A percentile compares a stretch with the other conserved stretches of the same genome.
phyloP scores from a whole-genome alignment of 2,888 invertebrate species.

The Synanthedon tipuliformis region DNA sequence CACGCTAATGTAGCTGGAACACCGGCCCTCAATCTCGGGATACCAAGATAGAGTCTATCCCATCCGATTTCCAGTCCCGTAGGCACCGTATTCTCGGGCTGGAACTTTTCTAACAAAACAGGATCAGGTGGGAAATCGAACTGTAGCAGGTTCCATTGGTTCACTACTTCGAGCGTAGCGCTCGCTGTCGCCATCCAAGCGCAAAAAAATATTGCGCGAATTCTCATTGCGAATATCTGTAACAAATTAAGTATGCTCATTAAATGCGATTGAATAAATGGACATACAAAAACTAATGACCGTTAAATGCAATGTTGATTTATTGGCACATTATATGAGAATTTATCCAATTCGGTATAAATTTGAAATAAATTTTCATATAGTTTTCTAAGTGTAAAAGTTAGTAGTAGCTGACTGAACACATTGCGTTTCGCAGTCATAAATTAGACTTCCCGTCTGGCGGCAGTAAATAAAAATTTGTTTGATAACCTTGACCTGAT shows the following conservation, averaged over 20 bases:
- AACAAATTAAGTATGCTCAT: neutral
- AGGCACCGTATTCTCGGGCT: slow-evolving; percentile 80
- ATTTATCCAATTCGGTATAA: too few species aligned
- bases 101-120: slow-evolving; percentile 67
- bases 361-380: too few species aligned
- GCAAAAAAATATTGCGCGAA: slow-evolving; percentile 27
- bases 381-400: too few species aligned
- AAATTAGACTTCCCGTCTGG: too few species aligned
- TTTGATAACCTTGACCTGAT: too few species aligned
- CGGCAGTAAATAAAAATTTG: too few species aligned
- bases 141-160: slow-evolving; percentile 77
- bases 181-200: slow-evolving; percentile 40
- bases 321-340: too few species aligned
- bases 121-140: slow-evolving; percentile 77
- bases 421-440: too few species aligned
- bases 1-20: slow-evolving; percentile 81
- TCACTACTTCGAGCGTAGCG: slow-evolving; percentile 70
- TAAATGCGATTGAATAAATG: too few species aligned
- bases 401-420: too few species aligned
- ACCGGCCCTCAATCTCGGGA: slow-evolving; percentile 79
- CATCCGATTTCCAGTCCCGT: slow-evolving; percentile 81
- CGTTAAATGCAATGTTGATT: too few species aligned
- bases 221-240: slow-evolving; percentile 22
- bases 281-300: too few species aligned
- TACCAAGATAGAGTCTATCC: slow-evolving; percentile 80